These are phyloP conservation scores for Cryptocheilus praepositus DNA, from an alignment of 2,888 invertebrate species.

Conservation along the genomic window DNA sequence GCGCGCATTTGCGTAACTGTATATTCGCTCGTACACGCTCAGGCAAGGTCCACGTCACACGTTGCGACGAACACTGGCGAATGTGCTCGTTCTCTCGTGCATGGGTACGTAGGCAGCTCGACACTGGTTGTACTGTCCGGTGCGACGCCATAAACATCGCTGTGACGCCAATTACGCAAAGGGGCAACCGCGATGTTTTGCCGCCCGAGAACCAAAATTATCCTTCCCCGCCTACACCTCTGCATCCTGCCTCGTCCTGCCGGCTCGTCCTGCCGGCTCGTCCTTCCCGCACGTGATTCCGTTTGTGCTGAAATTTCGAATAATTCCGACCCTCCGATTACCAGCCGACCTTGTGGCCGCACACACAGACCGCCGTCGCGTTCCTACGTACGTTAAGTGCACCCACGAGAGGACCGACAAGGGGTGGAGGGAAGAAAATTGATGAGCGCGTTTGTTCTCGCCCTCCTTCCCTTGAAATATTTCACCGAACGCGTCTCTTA, in stretches of 20 bases:
- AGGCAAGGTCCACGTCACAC: too few relatives aligned
- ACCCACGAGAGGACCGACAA: too few relatives aligned
- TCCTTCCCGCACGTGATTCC: constrained; percentile 27
- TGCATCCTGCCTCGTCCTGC: too few relatives aligned
- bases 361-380: not conserved
- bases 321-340: constrained; percentile 33
- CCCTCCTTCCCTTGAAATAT: too few relatives aligned
- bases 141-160: constrained; percentile 56
- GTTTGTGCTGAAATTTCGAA: constrained; percentile 51
- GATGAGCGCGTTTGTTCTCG: too few relatives aligned
- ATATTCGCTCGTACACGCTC: too few relatives aligned
- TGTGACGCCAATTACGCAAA: constrained; percentile 65
- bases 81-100: not conserved
- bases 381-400: not conserved
- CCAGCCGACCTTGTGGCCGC: constrained; percentile 4
- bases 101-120: constrained; percentile 17
- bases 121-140: constrained; percentile 33
- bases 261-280: constrained; percentile 3
- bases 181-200: constrained; percentile 64
- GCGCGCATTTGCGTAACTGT: too few relatives aligned
- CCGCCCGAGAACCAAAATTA: constrained; percentile 63
- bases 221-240: constrained; percentile 23
- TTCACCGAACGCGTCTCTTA: too few relatives aligned
- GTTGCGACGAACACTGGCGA: constrained; percentile 4
- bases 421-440: too few relatives aligned